These are phyloP conservation scores for Pangasius mekongensis DNA, from an alignment of 2,797 vertebrate genomes.

Conservation along the genomic window DNA sequence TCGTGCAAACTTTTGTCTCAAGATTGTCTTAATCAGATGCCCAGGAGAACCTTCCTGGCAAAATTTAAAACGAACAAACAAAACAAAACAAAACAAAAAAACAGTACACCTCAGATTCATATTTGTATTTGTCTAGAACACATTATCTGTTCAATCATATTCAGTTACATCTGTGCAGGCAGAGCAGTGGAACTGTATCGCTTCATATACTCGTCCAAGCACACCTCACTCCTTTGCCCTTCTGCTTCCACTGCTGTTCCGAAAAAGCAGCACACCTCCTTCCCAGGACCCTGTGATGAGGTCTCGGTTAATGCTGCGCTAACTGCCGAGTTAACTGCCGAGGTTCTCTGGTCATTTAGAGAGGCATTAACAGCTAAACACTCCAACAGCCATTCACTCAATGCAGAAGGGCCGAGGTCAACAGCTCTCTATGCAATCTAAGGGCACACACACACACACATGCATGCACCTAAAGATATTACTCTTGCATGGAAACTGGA, in stretches of 20 bases:
- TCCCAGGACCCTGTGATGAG: background rate
- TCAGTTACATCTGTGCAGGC: background rate
- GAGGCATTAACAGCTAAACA: slow-evolving; percentile 40
- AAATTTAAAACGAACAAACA: background rate
- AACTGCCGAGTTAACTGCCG: slow-evolving; percentile 24
- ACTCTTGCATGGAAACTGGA: slow-evolving; percentile 31
- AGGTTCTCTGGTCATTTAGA: slow-evolving; percentile 33
- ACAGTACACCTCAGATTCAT: too few relatives aligned
- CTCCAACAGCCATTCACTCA: slow-evolving; percentile 24
- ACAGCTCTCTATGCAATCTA: slow-evolving; percentile 29
- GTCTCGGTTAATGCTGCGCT: slow-evolving; percentile 18
- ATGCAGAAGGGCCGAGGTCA: slow-evolving; percentile 43
- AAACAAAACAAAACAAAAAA: too few relatives aligned
- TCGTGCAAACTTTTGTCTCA: background rate
- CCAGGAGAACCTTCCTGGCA: background rate
- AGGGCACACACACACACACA: slow-evolving; percentile 5
- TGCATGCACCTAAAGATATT: background rate
- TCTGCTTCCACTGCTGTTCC: background rate
- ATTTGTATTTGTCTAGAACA: background rate
- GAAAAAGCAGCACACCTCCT: background rate
- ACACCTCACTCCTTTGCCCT: background rate
- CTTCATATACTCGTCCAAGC: background rate
- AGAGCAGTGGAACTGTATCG: too few relatives aligned
- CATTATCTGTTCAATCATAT: background rate
- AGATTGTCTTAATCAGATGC: background rate